These are phyloP conservation scores for Micrasema minimum DNA, from an alignment of 1,140 invertebrate species.

Conservation along the genomic window DNA sequence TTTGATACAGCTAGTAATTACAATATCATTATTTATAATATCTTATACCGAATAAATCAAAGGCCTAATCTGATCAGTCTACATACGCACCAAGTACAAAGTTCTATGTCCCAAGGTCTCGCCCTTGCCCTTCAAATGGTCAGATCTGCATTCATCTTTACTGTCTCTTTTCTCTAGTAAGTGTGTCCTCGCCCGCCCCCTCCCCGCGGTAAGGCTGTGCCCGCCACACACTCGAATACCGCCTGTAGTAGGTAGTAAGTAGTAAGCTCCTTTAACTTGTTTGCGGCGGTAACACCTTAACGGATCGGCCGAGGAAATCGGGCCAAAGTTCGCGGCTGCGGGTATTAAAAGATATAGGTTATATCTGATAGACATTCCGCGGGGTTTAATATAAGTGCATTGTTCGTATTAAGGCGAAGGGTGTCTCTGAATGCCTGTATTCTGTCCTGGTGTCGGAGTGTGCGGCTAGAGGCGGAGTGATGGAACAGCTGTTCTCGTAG, in stretches of 20 bases:
- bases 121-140: constrained; percentile 3
- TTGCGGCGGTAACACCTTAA: neutral
- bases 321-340: too few relatives aligned
- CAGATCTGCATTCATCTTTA: neutral
- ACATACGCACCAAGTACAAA: too few relatives aligned
- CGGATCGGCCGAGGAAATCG: neutral
- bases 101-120: neutral
- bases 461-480: constrained; percentile 10
- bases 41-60: too few relatives aligned
- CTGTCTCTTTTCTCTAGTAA: neutral
- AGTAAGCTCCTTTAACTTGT: neutral
- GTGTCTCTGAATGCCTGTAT: neutral
- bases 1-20: too few relatives aligned
- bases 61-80: too few relatives aligned
- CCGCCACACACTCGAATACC: too few relatives aligned
- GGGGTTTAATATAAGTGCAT: too few relatives aligned
- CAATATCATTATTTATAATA: too few relatives aligned
- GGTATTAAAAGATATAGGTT: too few relatives aligned
- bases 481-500: constrained; percentile 16
- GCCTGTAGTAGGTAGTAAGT: too few relatives aligned
- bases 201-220: neutral
- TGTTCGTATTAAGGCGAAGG: neutral
- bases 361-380: too few relatives aligned
- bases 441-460: neutral
- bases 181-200: neutral